A percentile compares a stretch with the other conserved stretches of the same genome.
Evolutionary conservation across 2,113 vertebrate genomes (phyloP).

Genomic region (Centropus unirufus): DNA sequence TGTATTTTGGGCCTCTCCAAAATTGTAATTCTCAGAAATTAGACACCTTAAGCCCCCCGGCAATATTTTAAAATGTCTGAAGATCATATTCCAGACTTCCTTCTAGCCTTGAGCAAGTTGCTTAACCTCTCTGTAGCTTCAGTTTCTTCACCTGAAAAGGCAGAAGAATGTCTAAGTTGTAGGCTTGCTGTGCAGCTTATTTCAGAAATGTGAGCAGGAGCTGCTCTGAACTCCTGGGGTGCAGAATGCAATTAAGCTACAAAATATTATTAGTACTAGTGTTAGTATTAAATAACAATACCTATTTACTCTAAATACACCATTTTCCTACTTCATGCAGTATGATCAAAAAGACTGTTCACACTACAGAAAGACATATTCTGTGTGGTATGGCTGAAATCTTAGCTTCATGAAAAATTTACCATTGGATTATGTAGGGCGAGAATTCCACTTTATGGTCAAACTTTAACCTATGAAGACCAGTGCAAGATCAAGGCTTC

Average conservation of each 20-base stretch:
- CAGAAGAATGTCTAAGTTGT: background rate
- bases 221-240: background rate
- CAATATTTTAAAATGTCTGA: constrained; percentile 8
- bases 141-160: background rate
- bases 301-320: background rate
- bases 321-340: background rate
- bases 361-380: background rate
- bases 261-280: background rate
- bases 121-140: constrained; percentile 1
- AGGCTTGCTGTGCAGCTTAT: background rate
- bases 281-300: background rate
- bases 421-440: background rate
- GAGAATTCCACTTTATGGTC: background rate
- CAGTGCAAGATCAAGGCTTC: background rate
- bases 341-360: background rate
- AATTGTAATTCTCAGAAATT: constrained; percentile 14
- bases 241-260: background rate
- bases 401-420: background rate
- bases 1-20: background rate
- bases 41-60: background rate
- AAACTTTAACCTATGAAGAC: background rate
- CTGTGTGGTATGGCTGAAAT: background rate
- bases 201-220: background rate
- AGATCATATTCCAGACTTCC: constrained; percentile 2
- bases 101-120: background rate